Evolutionary conservation across 2,797 vertebrate species (phyloP).

Genomic region (Phaenicophaeus curvirostris): DNA sequence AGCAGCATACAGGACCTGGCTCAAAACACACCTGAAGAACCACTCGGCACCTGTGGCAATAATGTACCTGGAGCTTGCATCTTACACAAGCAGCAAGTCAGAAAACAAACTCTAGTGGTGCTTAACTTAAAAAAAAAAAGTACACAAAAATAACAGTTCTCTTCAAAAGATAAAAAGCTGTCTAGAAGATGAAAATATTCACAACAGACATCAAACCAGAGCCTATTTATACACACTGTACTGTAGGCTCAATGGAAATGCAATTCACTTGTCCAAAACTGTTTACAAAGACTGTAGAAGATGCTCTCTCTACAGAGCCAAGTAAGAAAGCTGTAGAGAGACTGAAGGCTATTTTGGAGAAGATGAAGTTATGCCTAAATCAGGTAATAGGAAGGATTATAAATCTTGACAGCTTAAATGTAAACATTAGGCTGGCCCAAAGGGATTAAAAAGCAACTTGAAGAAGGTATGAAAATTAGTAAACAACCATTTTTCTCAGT

Average conservation of each 20-base stretch:
- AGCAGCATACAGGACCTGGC: background rate
- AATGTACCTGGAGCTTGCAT: accelerated
- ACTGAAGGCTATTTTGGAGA: background rate
- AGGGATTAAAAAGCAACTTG: background rate
- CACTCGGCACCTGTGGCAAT: accelerated
- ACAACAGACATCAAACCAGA: background rate
- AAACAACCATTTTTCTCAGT: background rate
- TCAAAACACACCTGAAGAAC: background rate
- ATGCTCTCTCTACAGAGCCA: background rate
- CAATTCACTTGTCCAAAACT: background rate
- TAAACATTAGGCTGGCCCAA: background rate
- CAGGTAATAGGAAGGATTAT: background rate
- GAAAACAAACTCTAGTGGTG: background rate
- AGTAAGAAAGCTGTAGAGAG: background rate
- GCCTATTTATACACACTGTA: background rate
- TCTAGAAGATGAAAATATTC: background rate
- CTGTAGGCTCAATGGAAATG: background rate
- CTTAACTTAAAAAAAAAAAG: background rate
- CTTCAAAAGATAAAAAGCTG: background rate
- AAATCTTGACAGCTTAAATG: background rate
- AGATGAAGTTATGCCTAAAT: background rate
- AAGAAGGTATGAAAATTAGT: background rate
- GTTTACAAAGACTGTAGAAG: background rate
- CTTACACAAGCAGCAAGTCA: background rate
- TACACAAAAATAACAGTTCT: background rate